Percentiles rank a stretch among this genome's conserved stretches.
Evolutionary conservation across 2,113 vertebrate species (phyloP).

Genomic region (Phalacrocorax pelagicus): DNA sequence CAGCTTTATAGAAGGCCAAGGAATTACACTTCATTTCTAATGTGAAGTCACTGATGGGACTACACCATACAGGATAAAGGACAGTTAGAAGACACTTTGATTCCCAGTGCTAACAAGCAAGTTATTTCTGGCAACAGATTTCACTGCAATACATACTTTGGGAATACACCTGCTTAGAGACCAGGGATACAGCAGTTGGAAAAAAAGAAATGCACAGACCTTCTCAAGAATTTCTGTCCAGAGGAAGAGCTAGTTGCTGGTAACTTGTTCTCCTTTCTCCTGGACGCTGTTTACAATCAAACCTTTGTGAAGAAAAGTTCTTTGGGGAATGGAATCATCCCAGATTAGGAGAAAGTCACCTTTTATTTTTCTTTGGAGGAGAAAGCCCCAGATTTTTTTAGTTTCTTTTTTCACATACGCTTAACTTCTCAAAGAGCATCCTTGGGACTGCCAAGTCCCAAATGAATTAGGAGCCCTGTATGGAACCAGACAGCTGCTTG

Average conservation of each 20-base stretch:
- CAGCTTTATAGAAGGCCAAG: neutral
- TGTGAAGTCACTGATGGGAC: neutral
- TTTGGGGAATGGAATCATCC: neutral
- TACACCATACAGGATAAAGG: neutral
- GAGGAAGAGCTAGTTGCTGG: neutral
- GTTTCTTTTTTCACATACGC: neutral
- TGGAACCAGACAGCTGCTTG: neutral
- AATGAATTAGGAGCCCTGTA: fast-evolving
- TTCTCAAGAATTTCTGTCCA: neutral
- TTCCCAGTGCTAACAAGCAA: neutral
- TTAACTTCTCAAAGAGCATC: neutral
- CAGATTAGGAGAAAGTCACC: neutral
- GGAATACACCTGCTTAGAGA: neutral
- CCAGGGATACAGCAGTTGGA: neutral
- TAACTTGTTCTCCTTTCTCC: neutral
- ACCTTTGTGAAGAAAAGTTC: neutral
- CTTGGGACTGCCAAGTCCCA: neutral
- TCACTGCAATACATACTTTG: neutral
- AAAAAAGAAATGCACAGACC: neutral
- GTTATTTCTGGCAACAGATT: constrained; percentile 30
- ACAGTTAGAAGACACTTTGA: neutral
- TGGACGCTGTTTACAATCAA: neutral
- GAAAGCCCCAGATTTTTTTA: neutral
- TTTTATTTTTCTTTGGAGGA: neutral
- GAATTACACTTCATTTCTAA: neutral